phyloP scores from a whole-genome alignment of 2,113 vertebrate genomes.

The Daphoenositta chrysoptera region DNA sequence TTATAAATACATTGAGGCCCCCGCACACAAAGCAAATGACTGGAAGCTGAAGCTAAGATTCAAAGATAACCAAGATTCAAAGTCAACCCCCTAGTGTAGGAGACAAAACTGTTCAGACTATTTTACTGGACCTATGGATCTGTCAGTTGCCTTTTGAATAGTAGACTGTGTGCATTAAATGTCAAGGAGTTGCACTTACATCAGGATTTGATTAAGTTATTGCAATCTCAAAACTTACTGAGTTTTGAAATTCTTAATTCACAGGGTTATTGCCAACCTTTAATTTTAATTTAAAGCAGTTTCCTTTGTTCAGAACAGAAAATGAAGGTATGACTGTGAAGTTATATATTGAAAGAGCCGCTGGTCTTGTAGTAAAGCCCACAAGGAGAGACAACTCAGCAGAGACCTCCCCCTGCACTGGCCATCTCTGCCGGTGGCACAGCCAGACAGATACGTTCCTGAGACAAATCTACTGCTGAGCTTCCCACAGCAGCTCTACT shows the following conservation, averaged over 20 bases:
- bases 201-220: neutral
- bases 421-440: accelerated
- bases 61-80: neutral
- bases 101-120: neutral
- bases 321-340: neutral
- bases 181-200: neutral
- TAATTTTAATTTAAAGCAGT: neutral
- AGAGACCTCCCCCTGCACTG: neutral
- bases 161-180: neutral
- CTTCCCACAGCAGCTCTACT: neutral
- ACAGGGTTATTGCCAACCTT: neutral
- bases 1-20: neutral
- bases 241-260: neutral
- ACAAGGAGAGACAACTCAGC: neutral
- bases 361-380: neutral
- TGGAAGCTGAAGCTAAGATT: neutral
- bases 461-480: neutral
- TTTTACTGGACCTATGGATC: neutral
- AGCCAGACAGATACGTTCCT: neutral
- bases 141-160: neutral
- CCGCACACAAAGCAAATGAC: neutral
- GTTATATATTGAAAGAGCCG: neutral
- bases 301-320: neutral
- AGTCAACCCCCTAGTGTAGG: neutral
- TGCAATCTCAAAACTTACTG: neutral